These are phyloP conservation scores for Artibeus jamaicensis DNA, from an alignment of 2,797 vertebrate species.

Conservation along the genomic window DNA sequence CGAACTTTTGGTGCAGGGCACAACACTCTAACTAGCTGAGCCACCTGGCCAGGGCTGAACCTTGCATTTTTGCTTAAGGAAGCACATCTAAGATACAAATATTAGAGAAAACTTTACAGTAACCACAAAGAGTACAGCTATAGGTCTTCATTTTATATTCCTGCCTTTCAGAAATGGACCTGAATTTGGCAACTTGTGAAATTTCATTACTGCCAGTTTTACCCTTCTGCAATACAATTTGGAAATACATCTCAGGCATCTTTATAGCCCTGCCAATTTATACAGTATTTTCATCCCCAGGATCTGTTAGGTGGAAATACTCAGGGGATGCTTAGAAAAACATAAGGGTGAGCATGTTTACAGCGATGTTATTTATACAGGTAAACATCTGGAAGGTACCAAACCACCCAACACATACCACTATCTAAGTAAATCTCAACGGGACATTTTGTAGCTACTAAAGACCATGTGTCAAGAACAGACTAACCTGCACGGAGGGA, in stretches of 20 bases:
- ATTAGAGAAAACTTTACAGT: background rate
- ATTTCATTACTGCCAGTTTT: background rate
- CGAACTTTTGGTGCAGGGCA: background rate
- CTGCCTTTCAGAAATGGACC: background rate
- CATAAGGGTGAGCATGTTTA: background rate
- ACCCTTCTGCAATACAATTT: background rate
- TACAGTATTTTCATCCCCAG: background rate
- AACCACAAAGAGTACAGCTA: background rate
- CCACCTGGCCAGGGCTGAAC: too few relatives aligned
- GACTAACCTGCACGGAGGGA: background rate
- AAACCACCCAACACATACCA: background rate
- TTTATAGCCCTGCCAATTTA: background rate
- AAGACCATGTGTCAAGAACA: background rate
- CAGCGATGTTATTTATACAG: background rate
- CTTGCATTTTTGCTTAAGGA: background rate
- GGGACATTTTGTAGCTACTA: background rate
- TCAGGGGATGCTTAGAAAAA: background rate
- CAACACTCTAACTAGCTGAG: background rate
- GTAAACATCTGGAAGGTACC: background rate
- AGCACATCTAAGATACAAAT: background rate
- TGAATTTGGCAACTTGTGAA: background rate
- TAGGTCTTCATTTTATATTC: background rate
- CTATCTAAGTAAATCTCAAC: background rate
- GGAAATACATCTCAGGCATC: background rate
- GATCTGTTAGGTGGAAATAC: background rate